Evolutionary conservation across 2,113 vertebrate species (phyloP).

Genomic region (Odocoileus virginianus): DNA sequence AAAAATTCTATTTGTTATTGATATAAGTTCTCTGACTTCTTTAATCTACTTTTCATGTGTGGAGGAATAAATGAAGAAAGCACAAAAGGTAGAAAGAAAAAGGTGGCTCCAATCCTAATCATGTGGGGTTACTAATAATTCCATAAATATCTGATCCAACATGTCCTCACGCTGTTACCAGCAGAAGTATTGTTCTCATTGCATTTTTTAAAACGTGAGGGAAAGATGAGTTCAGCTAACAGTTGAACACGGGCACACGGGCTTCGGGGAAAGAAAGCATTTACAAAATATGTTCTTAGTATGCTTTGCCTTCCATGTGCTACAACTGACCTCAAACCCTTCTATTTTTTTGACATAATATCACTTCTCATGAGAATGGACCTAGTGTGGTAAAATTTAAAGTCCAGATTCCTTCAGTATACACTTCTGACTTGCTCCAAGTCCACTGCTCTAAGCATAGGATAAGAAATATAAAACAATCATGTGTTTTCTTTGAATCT

Average conservation of each 20-base stretch:
- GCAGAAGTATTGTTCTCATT: slow-evolving; percentile 61
- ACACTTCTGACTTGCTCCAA: background rate
- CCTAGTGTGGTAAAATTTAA: background rate
- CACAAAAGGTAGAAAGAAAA: background rate
- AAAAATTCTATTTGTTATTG: slow-evolving; percentile 25
- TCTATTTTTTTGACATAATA: slow-evolving; percentile 33
- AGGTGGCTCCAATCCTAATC: slow-evolving; percentile 13
- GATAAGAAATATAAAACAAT: background rate
- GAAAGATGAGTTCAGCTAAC: slow-evolving; percentile 41
- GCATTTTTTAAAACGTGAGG: slow-evolving; percentile 37
- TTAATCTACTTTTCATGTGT: background rate
- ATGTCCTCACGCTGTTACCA: slow-evolving; percentile 51
- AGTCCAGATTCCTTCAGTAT: background rate
- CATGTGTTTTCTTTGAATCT: background rate
- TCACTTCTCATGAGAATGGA: background rate
- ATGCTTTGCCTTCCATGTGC: background rate
- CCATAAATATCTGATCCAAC: slow-evolving; percentile 56
- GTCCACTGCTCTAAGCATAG: background rate
- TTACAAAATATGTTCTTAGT: slow-evolving; percentile 29
- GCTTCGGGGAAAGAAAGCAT: slow-evolving; percentile 17
- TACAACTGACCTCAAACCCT: slow-evolving; percentile 20
- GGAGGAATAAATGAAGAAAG: slow-evolving; percentile 29
- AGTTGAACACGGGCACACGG: slow-evolving; percentile 24
- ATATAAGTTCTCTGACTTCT: background rate
- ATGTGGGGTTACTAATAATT: slow-evolving; percentile 49